These are phyloP conservation scores for Drosophila repletoides DNA, from an alignment of 1,140 invertebrate species.

Conservation along the genomic window DNA sequence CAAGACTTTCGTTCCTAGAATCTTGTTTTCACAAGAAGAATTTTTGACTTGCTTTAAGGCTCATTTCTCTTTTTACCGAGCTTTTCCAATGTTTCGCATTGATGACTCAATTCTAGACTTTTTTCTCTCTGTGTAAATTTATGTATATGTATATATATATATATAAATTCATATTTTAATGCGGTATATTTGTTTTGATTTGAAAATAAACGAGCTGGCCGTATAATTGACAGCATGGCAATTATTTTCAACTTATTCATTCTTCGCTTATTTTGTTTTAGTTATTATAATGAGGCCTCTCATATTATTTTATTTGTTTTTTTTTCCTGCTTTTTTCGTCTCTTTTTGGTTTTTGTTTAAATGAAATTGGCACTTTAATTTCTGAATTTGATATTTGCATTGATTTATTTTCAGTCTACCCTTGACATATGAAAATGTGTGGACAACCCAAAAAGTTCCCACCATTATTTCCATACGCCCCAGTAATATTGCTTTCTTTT, in stretches of 20 bases:
- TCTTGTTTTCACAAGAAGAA: too few relatives aligned
- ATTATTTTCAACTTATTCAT: slow-evolving; percentile 8
- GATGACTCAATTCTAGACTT: too few relatives aligned
- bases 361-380: background rate
- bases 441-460: background rate
- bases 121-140: too few relatives aligned
- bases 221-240: slow-evolving; percentile 14
- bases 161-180: slow-evolving; percentile 6
- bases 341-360: too few relatives aligned
- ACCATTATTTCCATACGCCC: background rate
- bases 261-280: background rate
- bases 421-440: background rate
- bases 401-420: too few relatives aligned
- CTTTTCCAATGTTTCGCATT: too few relatives aligned
- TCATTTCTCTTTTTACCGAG: too few relatives aligned
- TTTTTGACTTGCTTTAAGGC: too few relatives aligned
- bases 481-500: background rate
- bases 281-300: too few relatives aligned
- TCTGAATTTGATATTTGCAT: background rate
- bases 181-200: slow-evolving; percentile 15
- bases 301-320: too few relatives aligned
- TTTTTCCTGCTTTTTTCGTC: too few relatives aligned
- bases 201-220: slow-evolving; percentile 1
- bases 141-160: background rate
- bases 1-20: too few relatives aligned